These are phyloP conservation scores for Columbina picui DNA, from an alignment of 2,113 vertebrate genomes.

Conservation along the genomic window DNA sequence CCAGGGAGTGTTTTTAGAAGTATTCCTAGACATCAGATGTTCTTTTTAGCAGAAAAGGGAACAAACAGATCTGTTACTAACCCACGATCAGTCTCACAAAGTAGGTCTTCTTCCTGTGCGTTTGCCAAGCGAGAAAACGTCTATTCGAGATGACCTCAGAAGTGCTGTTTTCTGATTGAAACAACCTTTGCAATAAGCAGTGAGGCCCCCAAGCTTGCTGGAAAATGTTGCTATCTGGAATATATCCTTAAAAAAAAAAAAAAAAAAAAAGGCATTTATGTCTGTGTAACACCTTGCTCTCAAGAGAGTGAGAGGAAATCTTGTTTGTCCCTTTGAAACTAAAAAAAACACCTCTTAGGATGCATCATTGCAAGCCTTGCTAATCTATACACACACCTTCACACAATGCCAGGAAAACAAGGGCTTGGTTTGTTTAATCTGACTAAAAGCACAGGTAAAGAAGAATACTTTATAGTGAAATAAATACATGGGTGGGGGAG, in stretches of 20 bases:
- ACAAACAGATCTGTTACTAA: neutral
- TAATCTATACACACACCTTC: neutral
- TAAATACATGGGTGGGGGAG: neutral
- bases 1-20: neutral
- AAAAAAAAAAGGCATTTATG: neutral
- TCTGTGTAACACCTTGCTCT: neutral
- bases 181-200: neutral
- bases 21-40: neutral
- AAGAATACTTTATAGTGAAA: neutral
- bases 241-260: neutral
- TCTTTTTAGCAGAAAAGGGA: neutral
- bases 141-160: neutral
- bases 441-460: neutral
- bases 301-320: neutral
- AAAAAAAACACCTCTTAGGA: neutral
- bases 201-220: fast-evolving
- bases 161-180: neutral
- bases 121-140: neutral
- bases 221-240: neutral
- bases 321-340: neutral
- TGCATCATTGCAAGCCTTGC: neutral
- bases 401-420: neutral
- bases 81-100: neutral
- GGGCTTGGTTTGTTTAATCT: neutral
- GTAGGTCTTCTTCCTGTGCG: neutral